Conservation (phyloP, 2,113 vertebrate species). For the Coreoperca whiteheadi region DNA sequence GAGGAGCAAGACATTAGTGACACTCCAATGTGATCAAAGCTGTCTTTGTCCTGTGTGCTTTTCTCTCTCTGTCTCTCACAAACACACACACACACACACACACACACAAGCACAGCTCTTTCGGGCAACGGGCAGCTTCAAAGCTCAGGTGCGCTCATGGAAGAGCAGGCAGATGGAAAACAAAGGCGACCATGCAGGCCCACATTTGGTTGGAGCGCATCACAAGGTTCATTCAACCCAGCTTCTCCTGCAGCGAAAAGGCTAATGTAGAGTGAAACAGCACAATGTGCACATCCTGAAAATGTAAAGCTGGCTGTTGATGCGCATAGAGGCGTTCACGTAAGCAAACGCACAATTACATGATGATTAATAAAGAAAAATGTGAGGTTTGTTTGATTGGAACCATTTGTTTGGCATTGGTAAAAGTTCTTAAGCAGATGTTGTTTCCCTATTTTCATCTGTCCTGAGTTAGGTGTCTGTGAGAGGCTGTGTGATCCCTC, state of each 20-base stretch:
- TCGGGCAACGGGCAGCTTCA: constrained; percentile 61
- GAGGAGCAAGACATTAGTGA: constrained; percentile 75
- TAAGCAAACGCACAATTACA: constrained; percentile 20
- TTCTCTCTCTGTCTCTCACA: constrained; percentile 6
- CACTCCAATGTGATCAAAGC: constrained; percentile 79
- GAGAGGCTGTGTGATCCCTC: constrained; percentile 65
- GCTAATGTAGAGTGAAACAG: constrained; percentile 79
- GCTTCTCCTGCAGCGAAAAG: constrained; percentile 69
- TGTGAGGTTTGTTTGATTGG: constrained; percentile 26
- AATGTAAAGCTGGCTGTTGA: constrained; percentile 43
- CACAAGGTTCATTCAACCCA: constrained; percentile 74
- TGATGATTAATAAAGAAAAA: constrained; percentile 26
- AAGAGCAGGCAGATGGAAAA: constrained; percentile 83
- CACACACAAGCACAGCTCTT: constrained; percentile 46
- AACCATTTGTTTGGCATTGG: constrained; percentile 33
- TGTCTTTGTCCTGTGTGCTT: constrained; percentile 70
- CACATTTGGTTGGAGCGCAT: constrained; percentile 68
- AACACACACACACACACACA: constrained; percentile 27
- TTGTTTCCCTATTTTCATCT: constrained; percentile 73
- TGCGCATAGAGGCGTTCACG: constrained; percentile 33
- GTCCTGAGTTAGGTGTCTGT: constrained; percentile 73
- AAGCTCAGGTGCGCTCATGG: constrained; percentile 86
- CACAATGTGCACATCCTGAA: constrained; percentile 57
- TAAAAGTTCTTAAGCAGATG: constrained; percentile 43
- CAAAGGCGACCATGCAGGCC: constrained; percentile 72